Percentiles rank a stretch among this genome's conserved stretches.
Conservation (phyloP, 2,888 invertebrate species). For the Caenorhabditis sp. region DNA sequence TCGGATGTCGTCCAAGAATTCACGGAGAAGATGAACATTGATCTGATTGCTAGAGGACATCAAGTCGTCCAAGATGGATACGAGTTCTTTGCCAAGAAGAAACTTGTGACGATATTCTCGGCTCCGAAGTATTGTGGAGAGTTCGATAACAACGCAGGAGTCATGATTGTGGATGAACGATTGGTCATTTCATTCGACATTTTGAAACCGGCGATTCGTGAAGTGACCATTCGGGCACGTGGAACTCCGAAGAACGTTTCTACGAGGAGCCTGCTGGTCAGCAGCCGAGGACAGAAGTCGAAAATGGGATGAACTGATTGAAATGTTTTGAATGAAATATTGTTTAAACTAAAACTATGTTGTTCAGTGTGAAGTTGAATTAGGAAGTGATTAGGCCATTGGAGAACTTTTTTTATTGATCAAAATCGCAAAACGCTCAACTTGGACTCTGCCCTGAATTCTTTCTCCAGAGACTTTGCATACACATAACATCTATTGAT, state of each 20-base stretch:
- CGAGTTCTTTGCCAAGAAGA: conserved; percentile 64
- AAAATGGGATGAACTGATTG: conserved; percentile 26
- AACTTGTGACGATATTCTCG: conserved; percentile 69
- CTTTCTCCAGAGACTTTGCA: conserved; percentile 29
- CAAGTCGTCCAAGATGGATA: conserved; percentile 71
- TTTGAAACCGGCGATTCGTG: conserved; percentile 45
- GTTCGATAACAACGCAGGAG: no score
- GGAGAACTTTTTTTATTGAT: background rate
- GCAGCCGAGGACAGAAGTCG: conserved; percentile 39
- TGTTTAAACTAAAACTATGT: no score
- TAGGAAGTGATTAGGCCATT: no score
- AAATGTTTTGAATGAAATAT: no score
- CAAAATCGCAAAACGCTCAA: conserved; percentile 25
- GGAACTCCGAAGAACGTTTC: background rate
- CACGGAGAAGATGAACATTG: conserved; percentile 71
- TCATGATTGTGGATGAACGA: conserved; percentile 67
- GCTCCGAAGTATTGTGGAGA: no score
- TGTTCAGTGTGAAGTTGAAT: no score
- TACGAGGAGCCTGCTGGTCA: conserved; percentile 38
- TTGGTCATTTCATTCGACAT: conserved; percentile 60
- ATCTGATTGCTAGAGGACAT: conserved; percentile 71
- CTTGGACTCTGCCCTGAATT: conserved; percentile 5
- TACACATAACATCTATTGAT: conserved; percentile 52
- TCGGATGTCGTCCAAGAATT: conserved; percentile 70
- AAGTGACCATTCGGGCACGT: conserved; percentile 36